A percentile compares a stretch with the other conserved stretches of the same genome.
Conservation (phyloP, 2,113 vertebrate genomes). For the Lepus europaeus region DNA sequence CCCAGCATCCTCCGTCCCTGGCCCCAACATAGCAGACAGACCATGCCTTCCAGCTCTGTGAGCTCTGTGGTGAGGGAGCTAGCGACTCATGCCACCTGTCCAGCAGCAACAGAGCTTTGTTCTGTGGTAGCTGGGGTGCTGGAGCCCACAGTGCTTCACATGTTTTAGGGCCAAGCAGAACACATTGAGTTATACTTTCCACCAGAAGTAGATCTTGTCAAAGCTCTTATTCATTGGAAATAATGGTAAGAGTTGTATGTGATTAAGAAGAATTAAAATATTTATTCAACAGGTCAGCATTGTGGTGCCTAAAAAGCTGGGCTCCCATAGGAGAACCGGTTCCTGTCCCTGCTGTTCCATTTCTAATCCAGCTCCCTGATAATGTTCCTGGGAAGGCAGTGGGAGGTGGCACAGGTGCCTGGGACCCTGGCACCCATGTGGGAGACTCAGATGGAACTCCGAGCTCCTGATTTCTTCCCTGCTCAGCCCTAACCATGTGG, state of each 20-base stretch:
- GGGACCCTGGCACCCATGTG: too few species aligned
- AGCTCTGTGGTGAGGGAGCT: neutral
- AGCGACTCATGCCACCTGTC: neutral
- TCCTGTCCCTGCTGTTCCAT: too few species aligned
- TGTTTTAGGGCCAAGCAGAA: neutral
- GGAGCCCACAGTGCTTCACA: neutral
- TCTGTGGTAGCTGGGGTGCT: neutral
- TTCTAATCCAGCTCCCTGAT: too few species aligned
- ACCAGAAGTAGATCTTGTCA: neutral
- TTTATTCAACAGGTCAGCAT: too few species aligned
- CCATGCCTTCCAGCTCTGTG: too few species aligned
- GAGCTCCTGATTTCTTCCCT: too few species aligned
- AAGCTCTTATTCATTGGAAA: neutral
- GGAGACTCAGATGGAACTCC: too few species aligned
- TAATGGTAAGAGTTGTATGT: neutral
- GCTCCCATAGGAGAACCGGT: too few species aligned
- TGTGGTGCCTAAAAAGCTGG: too few species aligned
- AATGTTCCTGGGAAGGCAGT: too few species aligned
- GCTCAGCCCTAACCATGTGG: too few species aligned
- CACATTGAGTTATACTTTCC: neutral
- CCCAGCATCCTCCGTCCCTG: accelerated
- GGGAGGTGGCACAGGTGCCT: too few species aligned
- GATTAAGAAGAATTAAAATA: neutral
- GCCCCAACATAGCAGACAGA: neutral
- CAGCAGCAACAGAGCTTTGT: neutral